Base-by-base conservation (phyloP, 2,888 invertebrate species). In the Gandaritis pyraliata region DNA sequence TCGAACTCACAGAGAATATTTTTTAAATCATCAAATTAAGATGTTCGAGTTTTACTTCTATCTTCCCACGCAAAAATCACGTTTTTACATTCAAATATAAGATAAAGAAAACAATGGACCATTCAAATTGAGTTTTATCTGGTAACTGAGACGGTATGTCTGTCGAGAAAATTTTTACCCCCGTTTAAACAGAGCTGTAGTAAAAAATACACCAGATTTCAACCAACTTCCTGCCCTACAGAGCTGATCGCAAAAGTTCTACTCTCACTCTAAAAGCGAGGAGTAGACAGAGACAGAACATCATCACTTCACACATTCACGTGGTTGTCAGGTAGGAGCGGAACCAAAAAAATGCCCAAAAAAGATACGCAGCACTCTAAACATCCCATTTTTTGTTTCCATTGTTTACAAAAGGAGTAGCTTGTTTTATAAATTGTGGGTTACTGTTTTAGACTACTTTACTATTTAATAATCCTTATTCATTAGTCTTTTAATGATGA, bases 161-260 rank as follows among this genome's bases (percentile, higher is more conserved):
- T 84, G 83, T 81, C 76, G 71, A 76, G 74, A 80, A 82, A 85
- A 83, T 76, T 75, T 72, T 74, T 80, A 83, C 83, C 87, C 85
- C 84, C 80, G 85, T 84, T 84, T 82, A 87, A 86, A 89, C 86
- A 86, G 82, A 81, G 74, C 70, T 80, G 80, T 69, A 78, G 79
- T 83, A 86, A 88, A 88, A 91, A 89, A 87, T 78, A 85, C 80
- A 87, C 87, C 91, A 92, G 92, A 90, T 90, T 88, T 87, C 81
- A 76, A 86, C 80, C 70, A 77, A 91, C 91, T 90, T 91, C 92
- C 92, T 92, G 90, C 81, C 85, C 48, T 46, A 77, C 80, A 80
- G 81, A 83, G 85, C 48, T 52, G 74, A 80, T 74, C 80, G 80
- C 85, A 82, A 85, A 82, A 87, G 39, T n/a, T 71, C 65, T 36